Evolutionary conservation across 2,797 vertebrate genomes (phyloP), one percentile per base, ranked within the genome.

Genomic region (Centropyge bicolor): DNA sequence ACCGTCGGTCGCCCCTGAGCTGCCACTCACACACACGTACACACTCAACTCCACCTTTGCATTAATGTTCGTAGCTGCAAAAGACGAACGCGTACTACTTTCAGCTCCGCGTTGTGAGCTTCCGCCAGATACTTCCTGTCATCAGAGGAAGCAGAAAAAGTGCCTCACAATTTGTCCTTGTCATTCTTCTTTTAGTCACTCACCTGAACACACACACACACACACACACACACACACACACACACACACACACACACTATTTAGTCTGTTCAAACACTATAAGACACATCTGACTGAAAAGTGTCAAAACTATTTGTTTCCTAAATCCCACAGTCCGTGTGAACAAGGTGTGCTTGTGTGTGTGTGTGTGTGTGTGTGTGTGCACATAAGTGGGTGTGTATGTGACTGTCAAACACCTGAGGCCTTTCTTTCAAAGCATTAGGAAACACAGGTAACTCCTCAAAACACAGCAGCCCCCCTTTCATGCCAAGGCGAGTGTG

Each of bases 401-500:
- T 57, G 59, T 10, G 36, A 35, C 20, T 55, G 56, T 27, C 4
- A 1, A 73, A 80, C 35, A 35, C 48, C 36, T 27, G 40, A 61
- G 43, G 54, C 31, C 56, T 20, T 36, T 61, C 57, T 74, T 80
- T 89, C 80, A 86, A 71, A 86, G 76, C 86, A 78, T 75, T 52
- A 83, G 80, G 52, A 85, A 83, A 90, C 77, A 86, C 84, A 86
- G 82, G 88, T 85, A 90, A 72, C 69, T 86, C 78, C 71, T 90
- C 49, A 76, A 72, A 87, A 78, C 74, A 71, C 80, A 87, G 77
- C 85, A 69, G 56, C 31, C 35, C 54, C 82, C 67, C 75, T 88
- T 91, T 91, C 74, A 87, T 80, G 85, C 73, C 68, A 27, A 72
- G 61, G 45, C 8, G 57, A 81, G 55, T 35, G 46, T 79, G 78